A percentile compares a stretch with the other conserved stretches of the same genome.
Conservation (phyloP, 2,797 vertebrate genomes). For the Sebastes kiyomatsui region DNA sequence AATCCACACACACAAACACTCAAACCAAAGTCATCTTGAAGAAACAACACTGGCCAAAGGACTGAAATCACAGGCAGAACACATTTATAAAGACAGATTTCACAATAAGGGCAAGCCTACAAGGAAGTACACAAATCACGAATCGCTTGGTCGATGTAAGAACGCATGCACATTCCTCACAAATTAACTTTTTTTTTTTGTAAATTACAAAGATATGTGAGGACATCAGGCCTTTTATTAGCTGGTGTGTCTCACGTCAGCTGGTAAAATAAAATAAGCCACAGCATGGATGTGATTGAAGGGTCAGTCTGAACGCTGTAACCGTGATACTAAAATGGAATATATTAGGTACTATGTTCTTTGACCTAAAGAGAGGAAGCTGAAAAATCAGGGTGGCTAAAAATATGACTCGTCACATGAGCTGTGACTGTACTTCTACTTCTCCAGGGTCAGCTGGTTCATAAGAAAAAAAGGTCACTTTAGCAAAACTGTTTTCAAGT, state of each 20-base stretch:
- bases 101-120: not conserved
- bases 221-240: not conserved
- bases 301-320: not conserved
- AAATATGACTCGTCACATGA: not conserved
- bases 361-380: not conserved
- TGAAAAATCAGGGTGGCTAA: not conserved
- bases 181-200: not conserved
- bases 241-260: not conserved
- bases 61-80: constrained; percentile 3
- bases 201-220: not conserved
- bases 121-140: not conserved
- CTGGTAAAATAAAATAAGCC: not conserved
- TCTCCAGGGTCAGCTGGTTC: not conserved
- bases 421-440: not conserved
- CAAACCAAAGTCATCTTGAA: not conserved
- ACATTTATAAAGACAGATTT: not conserved
- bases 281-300: not conserved
- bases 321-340: not conserved
- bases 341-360: not conserved
- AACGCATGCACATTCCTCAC: constrained; percentile 3
- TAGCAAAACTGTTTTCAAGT: constrained; percentile 27
- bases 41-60: constrained; percentile 29
- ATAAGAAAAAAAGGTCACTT: constrained; percentile 27
- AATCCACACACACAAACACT: constrained; percentile 11
- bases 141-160: not conserved